Evolutionary conservation across 2,113 vertebrate genomes (phyloP).

Genomic region (Noctilio leporinus): DNA sequence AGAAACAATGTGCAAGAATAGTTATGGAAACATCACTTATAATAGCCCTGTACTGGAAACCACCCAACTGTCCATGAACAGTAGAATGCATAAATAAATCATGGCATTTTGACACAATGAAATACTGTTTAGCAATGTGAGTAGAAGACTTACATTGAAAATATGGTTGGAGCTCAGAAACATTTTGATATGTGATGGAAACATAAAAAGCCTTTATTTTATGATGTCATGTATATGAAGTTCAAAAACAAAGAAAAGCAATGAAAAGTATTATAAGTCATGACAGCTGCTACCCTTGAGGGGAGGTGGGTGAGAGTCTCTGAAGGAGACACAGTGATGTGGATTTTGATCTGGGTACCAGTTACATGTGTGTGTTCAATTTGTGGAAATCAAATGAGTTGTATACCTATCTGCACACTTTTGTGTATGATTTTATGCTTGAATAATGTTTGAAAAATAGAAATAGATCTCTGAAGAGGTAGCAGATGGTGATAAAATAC

Average conservation of each 20-base stretch:
- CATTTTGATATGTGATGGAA: not conserved
- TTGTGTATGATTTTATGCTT: not conserved
- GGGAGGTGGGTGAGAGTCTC: fast-evolving
- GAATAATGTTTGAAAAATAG: not conserved
- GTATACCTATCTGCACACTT: not conserved
- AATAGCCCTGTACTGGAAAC: not conserved
- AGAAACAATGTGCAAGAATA: not conserved
- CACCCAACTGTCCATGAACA: not conserved
- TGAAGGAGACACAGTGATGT: not conserved
- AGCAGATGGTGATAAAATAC: not conserved
- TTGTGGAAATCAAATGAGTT: not conserved
- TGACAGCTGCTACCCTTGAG: not conserved
- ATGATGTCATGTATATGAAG: not conserved
- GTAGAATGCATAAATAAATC: not conserved
- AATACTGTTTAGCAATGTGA: not conserved
- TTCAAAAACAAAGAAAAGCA: not conserved
- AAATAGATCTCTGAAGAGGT: not conserved
- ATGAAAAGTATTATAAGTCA: not conserved
- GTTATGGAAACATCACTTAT: not conserved
- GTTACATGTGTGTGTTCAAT: not conserved
- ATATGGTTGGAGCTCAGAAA: not conserved
- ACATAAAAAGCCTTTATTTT: not conserved
- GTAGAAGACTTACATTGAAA: not conserved
- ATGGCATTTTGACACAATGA: not conserved
- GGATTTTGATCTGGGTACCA: not conserved